A percentile compares a stretch with the other conserved stretches of the same genome.
These are phyloP conservation scores for Anolis sagrei DNA, from an alignment of 2,113 vertebrate species.

Conservation along the genomic window DNA sequence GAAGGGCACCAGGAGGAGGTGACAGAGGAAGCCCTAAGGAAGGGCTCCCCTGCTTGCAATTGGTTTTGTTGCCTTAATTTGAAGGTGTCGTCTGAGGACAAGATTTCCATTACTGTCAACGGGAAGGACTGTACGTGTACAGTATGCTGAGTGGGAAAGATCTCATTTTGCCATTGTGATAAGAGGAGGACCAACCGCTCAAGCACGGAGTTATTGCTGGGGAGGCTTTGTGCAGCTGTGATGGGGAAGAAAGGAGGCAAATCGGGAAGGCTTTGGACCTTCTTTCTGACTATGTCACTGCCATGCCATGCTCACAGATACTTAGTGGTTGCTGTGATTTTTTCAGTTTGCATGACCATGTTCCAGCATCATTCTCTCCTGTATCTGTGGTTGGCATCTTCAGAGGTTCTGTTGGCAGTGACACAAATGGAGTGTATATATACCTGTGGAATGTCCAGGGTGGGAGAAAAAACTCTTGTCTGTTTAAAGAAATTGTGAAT, in stretches of 20 bases:
- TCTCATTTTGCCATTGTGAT: background rate
- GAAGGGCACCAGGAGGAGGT: background rate
- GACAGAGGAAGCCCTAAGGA: background rate
- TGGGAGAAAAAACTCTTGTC: too few species aligned
- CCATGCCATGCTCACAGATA: background rate
- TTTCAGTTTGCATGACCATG: too few species aligned
- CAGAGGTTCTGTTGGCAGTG: too few species aligned
- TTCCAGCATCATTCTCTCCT: too few species aligned
- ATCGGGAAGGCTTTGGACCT: background rate
- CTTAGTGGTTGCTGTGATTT: too few species aligned
- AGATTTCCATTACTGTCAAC: background rate
- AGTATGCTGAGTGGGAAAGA: background rate
- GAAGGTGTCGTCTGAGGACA: background rate
- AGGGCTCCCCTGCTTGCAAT: background rate
- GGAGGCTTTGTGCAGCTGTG: background rate
- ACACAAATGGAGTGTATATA: too few species aligned
- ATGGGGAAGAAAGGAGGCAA: background rate
- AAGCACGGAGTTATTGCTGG: background rate
- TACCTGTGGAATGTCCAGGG: too few species aligned
- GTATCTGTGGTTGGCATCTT: too few species aligned
- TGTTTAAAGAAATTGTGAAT: too few species aligned
- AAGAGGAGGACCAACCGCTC: constrained; percentile 15
- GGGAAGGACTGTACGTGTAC: background rate
- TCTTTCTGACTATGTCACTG: background rate
- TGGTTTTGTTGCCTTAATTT: background rate